phyloP scores from a whole-genome alignment of 2,888 invertebrate genomes.

The Phaedon cochleariae region DNA sequence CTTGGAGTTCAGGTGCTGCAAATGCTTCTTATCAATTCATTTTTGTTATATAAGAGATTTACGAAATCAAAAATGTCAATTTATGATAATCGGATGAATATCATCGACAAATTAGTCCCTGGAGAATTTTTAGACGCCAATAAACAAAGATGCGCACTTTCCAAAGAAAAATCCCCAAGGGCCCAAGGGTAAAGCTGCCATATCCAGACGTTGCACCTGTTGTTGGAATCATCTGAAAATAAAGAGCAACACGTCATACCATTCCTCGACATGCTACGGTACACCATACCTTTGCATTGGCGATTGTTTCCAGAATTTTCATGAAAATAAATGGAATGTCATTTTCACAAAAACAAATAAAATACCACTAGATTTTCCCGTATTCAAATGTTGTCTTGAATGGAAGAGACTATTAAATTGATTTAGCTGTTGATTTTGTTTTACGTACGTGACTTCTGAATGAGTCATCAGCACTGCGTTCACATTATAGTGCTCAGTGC shows the following conservation, averaged over 20 bases:
- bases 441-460: background rate
- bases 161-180: slow-evolving; percentile 8
- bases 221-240: background rate
- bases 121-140: background rate
- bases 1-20: slow-evolving; percentile 5
- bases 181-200: slow-evolving; percentile 6
- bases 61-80: background rate
- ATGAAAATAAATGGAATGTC: too few relatives aligned
- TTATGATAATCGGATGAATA: background rate
- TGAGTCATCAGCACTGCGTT: background rate
- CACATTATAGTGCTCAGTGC: background rate
- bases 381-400: too few relatives aligned
- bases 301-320: too few relatives aligned
- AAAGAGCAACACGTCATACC: background rate
- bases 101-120: slow-evolving; percentile 4
- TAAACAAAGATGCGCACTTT: too few relatives aligned
- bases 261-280: background rate
- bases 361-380: too few relatives aligned
- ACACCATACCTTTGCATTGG: too few relatives aligned
- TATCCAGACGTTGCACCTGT: slow-evolving; percentile 7
- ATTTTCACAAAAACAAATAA: too few relatives aligned
- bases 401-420: background rate
- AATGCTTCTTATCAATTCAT: background rate
- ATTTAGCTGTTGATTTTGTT: background rate
- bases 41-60: background rate